phyloP scores from a whole-genome alignment of 2,797 vertebrate species.

The Scarus forsteni region DNA sequence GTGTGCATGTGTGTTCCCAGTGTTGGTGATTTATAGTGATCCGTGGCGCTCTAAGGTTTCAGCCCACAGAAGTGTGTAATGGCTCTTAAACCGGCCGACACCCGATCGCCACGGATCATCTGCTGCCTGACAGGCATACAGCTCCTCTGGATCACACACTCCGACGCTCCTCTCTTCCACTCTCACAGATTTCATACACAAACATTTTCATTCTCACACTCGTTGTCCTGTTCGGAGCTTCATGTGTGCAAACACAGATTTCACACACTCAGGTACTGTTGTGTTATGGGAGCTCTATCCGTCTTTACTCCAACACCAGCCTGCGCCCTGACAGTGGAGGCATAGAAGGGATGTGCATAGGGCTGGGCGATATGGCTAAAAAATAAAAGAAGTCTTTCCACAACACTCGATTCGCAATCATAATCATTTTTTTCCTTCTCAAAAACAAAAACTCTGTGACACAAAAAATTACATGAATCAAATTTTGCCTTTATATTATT shows the following conservation, averaged over 20 bases:
- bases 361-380: no score
- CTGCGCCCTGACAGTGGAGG: not conserved
- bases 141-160: slow-evolving; percentile 46
- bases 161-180: slow-evolving; percentile 19
- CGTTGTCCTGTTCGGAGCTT: not conserved
- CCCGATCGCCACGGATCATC: slow-evolving; percentile 67
- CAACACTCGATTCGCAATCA: no score
- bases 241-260: slow-evolving; percentile 7
- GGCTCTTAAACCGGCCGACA: slow-evolving; percentile 74
- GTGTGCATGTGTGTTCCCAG: slow-evolving; percentile 20
- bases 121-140: slow-evolving; percentile 65
- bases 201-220: slow-evolving; percentile 31
- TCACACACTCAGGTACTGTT: not conserved
- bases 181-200: slow-evolving; percentile 34
- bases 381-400: no score
- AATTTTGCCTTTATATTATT: no score
- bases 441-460: no score
- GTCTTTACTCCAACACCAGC: not conserved
- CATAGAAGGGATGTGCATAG: no score
- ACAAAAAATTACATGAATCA: no score
- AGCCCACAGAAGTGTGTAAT: slow-evolving; percentile 76
- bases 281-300: not conserved
- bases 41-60: slow-evolving; percentile 68
- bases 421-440: no score
- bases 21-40: slow-evolving; percentile 73